phyloP scores from a whole-genome alignment of 1,140 invertebrate genomes.

The Globodera ellingtonae region DNA sequence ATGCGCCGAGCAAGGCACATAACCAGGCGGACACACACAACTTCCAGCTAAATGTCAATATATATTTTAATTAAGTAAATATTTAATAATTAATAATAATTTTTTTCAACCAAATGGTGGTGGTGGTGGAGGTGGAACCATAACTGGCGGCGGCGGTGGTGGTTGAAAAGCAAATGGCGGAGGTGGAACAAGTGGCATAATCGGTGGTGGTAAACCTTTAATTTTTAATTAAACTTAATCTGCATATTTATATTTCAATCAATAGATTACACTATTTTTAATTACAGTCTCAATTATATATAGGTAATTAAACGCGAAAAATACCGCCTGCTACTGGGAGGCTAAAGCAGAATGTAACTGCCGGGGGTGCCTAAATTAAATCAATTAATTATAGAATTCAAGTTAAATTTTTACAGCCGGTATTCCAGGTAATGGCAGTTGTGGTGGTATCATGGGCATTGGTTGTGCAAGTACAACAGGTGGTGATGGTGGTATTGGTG shows the following conservation, averaged over 20 bases:
- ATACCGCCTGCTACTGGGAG: background rate
- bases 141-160: slow-evolving; percentile 4
- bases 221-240: too few relatives aligned
- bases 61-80: background rate
- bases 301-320: slow-evolving; percentile 1
- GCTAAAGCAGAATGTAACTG: background rate
- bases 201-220: background rate
- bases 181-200: background rate
- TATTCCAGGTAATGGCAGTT: background rate
- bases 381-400: background rate
- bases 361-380: background rate
- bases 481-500: slow-evolving; percentile 19
- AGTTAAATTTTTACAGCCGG: background rate
- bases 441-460: slow-evolving; percentile 4
- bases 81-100: background rate
- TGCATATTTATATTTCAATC: too few relatives aligned
- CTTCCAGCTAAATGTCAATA: background rate
- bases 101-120: background rate
- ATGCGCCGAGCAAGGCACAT: slow-evolving; percentile 20
- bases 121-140: background rate
- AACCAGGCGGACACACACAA: slow-evolving; percentile 28
- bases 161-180: slow-evolving; percentile 12
- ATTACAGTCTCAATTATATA: background rate
- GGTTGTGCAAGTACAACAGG: slow-evolving; percentile 17
- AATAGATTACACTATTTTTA: too few relatives aligned